Evolutionary conservation across 2,113 vertebrate genomes (phyloP).

Genomic region (Oceanites oceanicus): DNA sequence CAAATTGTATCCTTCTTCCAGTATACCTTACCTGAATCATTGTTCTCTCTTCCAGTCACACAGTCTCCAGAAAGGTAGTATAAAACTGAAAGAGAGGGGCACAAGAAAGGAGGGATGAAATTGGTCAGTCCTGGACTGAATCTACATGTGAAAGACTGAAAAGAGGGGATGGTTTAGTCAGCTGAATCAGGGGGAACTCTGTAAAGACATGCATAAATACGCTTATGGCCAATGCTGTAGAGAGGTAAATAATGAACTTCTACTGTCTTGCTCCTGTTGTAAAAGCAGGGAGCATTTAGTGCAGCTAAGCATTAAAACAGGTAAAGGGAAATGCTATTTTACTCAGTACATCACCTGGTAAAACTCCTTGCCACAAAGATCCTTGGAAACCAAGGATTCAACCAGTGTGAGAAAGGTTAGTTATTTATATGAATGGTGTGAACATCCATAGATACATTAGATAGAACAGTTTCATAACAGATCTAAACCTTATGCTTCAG

Average conservation of each 20-base stretch:
- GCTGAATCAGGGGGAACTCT: not conserved
- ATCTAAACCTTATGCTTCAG: slow-evolving; percentile 29
- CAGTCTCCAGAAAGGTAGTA: not conserved
- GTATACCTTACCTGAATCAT: not conserved
- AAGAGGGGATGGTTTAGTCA: not conserved
- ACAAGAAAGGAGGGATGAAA: not conserved
- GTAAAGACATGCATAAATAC: not conserved
- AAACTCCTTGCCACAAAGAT: not conserved
- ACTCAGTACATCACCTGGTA: not conserved
- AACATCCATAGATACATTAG: not conserved
- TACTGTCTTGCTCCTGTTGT: not conserved
- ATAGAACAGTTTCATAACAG: slow-evolving; percentile 38
- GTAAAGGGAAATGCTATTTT: not conserved
- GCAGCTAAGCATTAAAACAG: not conserved
- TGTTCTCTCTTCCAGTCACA: not conserved
- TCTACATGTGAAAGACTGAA: not conserved
- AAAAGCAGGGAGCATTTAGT: not conserved
- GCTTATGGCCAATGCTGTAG: not conserved
- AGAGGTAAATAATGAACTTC: not conserved
- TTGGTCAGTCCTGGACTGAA: not conserved
- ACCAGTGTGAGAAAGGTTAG: not conserved
- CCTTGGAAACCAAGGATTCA: not conserved
- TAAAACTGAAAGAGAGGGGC: not conserved
- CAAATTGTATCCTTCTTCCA: not conserved
- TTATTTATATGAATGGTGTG: not conserved